Conservation (phyloP, 2,888 invertebrate species). For the Eupithecia vulgata region DNA sequence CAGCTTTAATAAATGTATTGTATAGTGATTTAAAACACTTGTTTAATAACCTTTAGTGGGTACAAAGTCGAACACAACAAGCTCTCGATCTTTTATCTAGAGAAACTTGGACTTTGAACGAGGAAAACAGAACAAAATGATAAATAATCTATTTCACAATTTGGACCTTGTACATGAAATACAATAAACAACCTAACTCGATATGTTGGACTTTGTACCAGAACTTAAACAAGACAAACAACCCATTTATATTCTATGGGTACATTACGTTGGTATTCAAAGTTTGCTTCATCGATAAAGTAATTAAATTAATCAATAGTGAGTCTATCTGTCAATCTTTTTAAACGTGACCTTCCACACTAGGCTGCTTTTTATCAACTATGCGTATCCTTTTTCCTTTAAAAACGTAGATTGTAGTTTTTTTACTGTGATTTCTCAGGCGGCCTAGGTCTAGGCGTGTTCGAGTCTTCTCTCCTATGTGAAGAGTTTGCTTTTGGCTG, state of each 20-base stretch:
- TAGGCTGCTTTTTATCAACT: background rate
- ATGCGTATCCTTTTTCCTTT: background rate
- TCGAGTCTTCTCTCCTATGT: slow-evolving; percentile 90
- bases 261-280: background rate
- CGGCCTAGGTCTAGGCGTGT: slow-evolving; percentile 88
- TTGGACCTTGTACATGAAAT: background rate
- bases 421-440: slow-evolving; percentile 77
- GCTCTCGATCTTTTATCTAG: background rate
- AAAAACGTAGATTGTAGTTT: background rate
- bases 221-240: background rate
- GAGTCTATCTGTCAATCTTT: background rate
- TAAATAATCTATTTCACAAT: background rate
- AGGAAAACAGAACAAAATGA: background rate
- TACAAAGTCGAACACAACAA: background rate
- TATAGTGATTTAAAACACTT: background rate
- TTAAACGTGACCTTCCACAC: background rate
- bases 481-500: slow-evolving; percentile 97
- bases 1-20: background rate
- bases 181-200: background rate
- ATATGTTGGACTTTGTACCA: background rate
- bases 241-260: background rate
- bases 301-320: too few species aligned
- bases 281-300: too few species aligned
- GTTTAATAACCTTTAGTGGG: background rate
- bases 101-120: background rate